Conservation (phyloP, 2,797 vertebrate species). For the Lutjanus argentimaculatus region DNA sequence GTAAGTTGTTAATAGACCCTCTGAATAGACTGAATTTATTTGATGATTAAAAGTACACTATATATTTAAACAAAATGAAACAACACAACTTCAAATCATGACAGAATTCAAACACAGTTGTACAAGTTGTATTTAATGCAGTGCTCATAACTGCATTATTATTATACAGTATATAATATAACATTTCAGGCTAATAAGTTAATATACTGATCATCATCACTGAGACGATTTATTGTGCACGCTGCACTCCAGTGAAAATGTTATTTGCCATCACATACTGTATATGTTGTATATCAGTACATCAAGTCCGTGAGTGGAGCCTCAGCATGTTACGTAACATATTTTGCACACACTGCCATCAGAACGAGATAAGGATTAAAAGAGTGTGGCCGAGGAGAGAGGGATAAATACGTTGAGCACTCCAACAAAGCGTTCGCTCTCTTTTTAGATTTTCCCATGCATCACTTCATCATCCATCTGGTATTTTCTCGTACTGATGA, state of each 20-base stretch:
- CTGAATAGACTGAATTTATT: too few species aligned
- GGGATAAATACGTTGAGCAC: background rate
- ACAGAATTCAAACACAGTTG: background rate
- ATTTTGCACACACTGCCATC: background rate
- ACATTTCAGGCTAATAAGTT: background rate
- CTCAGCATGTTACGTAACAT: conserved; percentile 12
- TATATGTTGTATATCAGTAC: background rate
- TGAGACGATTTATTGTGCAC: background rate
- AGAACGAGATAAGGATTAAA: conserved; percentile 52
- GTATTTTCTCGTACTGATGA: too few species aligned
- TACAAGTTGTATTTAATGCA: background rate
- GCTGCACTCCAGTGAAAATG: background rate
- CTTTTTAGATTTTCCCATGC: too few species aligned
- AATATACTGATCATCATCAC: background rate
- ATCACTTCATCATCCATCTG: too few species aligned
- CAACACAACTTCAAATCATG: too few species aligned
- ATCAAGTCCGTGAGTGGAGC: background rate
- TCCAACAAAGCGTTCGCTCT: too few species aligned
- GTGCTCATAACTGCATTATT: background rate
- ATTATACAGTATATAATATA: background rate
- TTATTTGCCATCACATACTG: background rate
- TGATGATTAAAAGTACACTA: too few species aligned
- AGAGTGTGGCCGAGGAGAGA: conserved; percentile 32
- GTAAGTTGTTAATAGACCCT: too few species aligned
- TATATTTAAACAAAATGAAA: too few species aligned